Conservation (phyloP, 92 coral and sea anemone species). For the Parazoanthus atlanticus region DNA sequence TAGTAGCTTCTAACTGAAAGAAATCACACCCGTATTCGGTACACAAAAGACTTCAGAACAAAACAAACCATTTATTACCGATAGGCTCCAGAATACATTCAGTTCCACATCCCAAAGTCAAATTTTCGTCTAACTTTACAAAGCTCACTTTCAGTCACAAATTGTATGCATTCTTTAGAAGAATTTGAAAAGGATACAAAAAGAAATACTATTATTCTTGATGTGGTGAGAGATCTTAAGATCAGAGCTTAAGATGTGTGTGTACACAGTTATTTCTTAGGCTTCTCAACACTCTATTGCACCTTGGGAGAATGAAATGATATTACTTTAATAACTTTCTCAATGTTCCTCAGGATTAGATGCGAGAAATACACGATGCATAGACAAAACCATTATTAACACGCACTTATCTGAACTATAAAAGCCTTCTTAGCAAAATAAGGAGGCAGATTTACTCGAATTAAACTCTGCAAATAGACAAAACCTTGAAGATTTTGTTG, state of each 20-base stretch:
- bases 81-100: not conserved
- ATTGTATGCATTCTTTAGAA: not conserved
- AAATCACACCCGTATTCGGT: not conserved
- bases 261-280: constrained; percentile 14
- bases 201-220: not conserved
- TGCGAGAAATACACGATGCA: constrained; percentile 79
- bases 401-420: constrained; percentile 83
- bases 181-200: not conserved
- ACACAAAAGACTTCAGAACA: constrained; percentile 32
- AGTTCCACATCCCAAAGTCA: not conserved
- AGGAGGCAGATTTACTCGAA: constrained; percentile 79
- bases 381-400: constrained; percentile 90
- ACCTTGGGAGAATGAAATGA: constrained; percentile 61
- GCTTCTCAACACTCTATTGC: constrained; percentile 67
- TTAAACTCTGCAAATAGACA: constrained; percentile 72
- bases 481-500: constrained; percentile 39
- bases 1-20: not conserved
- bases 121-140: not conserved
- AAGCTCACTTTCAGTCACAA: not conserved
- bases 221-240: constrained; percentile 1
- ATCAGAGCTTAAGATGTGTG: constrained; percentile 25
- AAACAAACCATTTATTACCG: constrained; percentile 12
- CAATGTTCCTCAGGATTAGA: constrained; percentile 82
- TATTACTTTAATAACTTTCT: constrained; percentile 79
- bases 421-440: constrained; percentile 83